Evolutionary conservation across 2,888 invertebrate species (phyloP), one percentile per base, ranked within the genome.

Genomic region (Tenthredo distinguenda): DNA sequence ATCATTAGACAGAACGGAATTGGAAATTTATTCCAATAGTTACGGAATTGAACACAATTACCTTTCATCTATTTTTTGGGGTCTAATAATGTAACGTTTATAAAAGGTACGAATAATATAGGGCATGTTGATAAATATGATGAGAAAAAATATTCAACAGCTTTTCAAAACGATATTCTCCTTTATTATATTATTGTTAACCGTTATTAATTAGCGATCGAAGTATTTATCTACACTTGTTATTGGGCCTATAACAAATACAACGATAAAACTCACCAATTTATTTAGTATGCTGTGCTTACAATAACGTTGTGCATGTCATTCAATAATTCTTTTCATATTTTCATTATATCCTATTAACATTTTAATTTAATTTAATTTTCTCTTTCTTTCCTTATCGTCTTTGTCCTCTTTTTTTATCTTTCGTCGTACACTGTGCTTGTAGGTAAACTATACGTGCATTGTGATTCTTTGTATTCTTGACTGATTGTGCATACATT

Each of bases 401-500:
- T 43, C 43, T 31, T 83, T 82, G 7, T 62, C 65, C 9, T 55
- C n/a, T 31, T 74, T 50, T 62, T 12, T 62, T 58, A 82, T 31
- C 81, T 68, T 50, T 82, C 65, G 40, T 50, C 15, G 50, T 47
- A 74, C 18, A 74, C 12, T 84, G 83, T 82, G 74, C 68, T 87
- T 84, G 84, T 84, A 86, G 84, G 85, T 87, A 58, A 81, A 55
- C 55, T 82, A 55, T 71, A 87, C 86, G 86, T 85, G 87, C 87
- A 86, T 84, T 81, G 86, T 87, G 86, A 86, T 84, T 88, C 79
- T 84, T 84, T 87, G 85, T 81, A 77, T 68, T 86, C 76, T 81
- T 86, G 86, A 81, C 86, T 88, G 88, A 88, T 88, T 88, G 88
- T 88, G 88, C 87, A 87, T 87, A 88, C 87, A 86, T 87, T 86